Conservation (phyloP, 2,797 vertebrate species). For the Spea hammondii region DNA sequence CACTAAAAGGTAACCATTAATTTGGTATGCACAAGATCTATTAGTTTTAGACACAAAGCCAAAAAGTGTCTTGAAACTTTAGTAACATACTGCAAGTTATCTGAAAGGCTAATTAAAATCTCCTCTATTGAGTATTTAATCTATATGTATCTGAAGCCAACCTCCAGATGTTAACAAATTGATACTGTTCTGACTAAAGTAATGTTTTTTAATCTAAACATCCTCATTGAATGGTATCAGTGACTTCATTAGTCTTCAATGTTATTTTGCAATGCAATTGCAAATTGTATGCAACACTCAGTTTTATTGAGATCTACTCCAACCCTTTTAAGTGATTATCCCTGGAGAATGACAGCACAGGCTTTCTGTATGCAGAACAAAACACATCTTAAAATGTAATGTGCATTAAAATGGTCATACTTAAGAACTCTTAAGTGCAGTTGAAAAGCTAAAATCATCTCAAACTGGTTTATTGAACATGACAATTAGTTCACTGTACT, state of each 20-base stretch:
- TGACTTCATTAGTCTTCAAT: constrained; percentile 71
- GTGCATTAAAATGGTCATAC: no score
- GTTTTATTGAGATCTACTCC: constrained; percentile 62
- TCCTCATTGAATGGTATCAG: constrained; percentile 63
- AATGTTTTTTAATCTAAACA: constrained; percentile 62
- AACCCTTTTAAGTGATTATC: constrained; percentile 70
- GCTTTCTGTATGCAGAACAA: no score
- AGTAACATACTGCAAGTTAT: not conserved
- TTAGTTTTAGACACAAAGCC: no score
- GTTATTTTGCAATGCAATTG: constrained; percentile 73
- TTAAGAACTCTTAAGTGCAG: no score
- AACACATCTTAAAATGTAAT: no score
- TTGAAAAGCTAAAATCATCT: no score
- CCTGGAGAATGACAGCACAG: constrained; percentile 55
- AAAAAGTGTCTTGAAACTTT: no score
- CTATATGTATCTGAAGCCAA: not conserved
- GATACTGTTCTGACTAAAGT: constrained; percentile 16
- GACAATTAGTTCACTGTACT: no score
- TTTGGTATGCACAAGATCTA: no score
- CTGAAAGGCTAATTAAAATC: constrained; percentile 2
- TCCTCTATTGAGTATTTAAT: constrained; percentile 9
- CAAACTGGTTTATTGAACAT: no score
- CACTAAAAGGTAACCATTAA: no score
- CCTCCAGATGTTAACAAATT: constrained; percentile 13
- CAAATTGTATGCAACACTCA: constrained; percentile 70